phyloP scores from a whole-genome alignment of 2,113 vertebrate genomes.

The Bombycilla garrulus region DNA sequence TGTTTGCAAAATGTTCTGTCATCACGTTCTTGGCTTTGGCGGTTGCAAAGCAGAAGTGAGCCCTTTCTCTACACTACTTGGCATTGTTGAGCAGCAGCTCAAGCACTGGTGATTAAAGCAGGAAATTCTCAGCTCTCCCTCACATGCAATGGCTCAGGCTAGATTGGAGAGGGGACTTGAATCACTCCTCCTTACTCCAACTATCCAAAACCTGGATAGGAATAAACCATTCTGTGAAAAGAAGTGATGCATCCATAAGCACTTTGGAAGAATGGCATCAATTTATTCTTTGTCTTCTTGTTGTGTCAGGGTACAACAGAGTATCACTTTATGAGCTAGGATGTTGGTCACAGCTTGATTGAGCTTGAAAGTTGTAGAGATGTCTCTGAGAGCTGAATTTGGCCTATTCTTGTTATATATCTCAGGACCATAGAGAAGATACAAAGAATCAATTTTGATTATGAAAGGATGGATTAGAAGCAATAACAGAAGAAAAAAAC shows the following conservation, averaged over 20 bases:
- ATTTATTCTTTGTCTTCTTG: not conserved
- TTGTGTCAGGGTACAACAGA: not conserved
- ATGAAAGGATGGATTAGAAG: not conserved
- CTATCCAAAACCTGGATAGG: not conserved
- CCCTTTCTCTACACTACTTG: rapidly evolving
- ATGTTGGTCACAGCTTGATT: not conserved
- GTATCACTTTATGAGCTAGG: not conserved
- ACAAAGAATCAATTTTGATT: not conserved
- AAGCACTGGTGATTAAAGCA: not conserved
- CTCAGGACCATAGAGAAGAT: not conserved
- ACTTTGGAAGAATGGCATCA: not conserved
- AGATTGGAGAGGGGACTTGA: not conserved
- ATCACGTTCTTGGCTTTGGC: not conserved
- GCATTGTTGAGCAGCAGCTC: not conserved
- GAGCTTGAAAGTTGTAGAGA: not conserved
- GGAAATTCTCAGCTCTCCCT: not conserved
- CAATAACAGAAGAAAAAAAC: not conserved
- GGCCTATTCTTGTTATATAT: not conserved
- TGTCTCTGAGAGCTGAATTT: not conserved
- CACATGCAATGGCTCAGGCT: not conserved
- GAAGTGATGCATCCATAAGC: not conserved
- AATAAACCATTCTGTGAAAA: not conserved
- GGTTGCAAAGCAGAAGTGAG: not conserved
- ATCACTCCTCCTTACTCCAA: not conserved
- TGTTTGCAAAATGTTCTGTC: not conserved